A percentile compares a stretch with the other conserved stretches of the same genome.
Evolutionary conservation across 1,140 invertebrate species (phyloP).

Genomic region (Leptopilina clavipes): DNA sequence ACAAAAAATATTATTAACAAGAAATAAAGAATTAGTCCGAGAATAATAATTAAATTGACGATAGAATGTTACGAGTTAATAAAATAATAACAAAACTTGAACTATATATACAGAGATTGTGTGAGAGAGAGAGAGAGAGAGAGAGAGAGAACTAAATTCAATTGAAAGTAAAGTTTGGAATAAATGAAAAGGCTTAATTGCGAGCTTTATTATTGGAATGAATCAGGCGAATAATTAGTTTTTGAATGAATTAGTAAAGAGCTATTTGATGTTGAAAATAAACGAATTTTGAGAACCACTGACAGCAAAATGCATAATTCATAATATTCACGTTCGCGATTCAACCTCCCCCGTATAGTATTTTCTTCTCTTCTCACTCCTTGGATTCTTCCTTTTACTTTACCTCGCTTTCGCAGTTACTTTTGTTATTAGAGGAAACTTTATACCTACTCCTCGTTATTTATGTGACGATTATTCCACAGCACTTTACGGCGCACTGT

Average conservation of each 20-base stretch:
- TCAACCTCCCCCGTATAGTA: slow-evolving; percentile 34
- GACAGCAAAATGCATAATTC: slow-evolving; percentile 56
- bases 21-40: no score
- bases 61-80: no score
- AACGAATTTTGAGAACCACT: slow-evolving; percentile 38
- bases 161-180: neutral
- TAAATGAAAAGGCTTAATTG: slow-evolving; percentile 2
- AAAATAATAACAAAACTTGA: no score
- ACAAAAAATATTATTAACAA: no score
- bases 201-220: slow-evolving; percentile 12
- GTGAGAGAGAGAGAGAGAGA: no score
- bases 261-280: slow-evolving; percentile 1
- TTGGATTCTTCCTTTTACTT: slow-evolving; percentile 43
- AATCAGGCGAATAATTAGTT: neutral
- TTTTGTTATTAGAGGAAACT: slow-evolving; percentile 57
- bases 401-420: slow-evolving; percentile 49
- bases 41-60: no score
- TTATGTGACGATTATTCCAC: slow-evolving; percentile 57
- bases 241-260: neutral
- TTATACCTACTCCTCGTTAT: slow-evolving; percentile 52
- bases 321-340: slow-evolving; percentile 43
- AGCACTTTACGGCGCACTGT: slow-evolving; percentile 42
- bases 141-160: neutral
- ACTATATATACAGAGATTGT: no score
- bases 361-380: slow-evolving; percentile 37